These are phyloP conservation scores for Apaloderma vittatum DNA, from an alignment of 2,113 vertebrate genomes.

Conservation along the genomic window DNA sequence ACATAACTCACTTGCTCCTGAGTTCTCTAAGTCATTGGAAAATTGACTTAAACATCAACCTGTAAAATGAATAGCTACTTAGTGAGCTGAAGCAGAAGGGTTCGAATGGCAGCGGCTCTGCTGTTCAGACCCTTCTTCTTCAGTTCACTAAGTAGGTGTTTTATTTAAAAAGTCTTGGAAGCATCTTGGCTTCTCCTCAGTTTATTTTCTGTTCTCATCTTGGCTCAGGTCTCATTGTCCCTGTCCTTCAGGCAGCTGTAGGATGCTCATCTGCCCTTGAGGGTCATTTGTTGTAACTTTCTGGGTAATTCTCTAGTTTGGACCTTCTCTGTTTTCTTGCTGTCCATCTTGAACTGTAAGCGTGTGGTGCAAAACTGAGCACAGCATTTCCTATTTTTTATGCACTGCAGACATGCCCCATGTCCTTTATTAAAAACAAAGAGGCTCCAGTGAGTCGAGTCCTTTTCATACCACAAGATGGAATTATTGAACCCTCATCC, in stretches of 20 bases:
- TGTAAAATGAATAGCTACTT: not conserved
- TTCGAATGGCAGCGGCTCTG: fast-evolving
- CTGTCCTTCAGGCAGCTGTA: not conserved
- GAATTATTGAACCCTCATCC: not conserved
- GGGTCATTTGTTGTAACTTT: not conserved
- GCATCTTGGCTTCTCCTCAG: not conserved
- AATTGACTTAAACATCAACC: not conserved
- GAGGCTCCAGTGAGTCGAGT: not conserved
- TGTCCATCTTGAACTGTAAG: not conserved
- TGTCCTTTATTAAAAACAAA: not conserved
- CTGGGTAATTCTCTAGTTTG: not conserved
- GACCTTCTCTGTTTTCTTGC: not conserved
- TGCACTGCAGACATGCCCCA: not conserved
- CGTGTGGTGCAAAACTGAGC: not conserved
- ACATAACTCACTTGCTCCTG: not conserved
- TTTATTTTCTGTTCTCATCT: not conserved
- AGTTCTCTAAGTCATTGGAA: not conserved
- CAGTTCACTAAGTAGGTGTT: not conserved
- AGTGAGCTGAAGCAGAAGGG: not conserved
- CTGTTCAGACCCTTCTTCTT: not conserved
- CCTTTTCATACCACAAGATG: not conserved
- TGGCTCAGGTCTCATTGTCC: not conserved
- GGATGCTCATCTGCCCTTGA: not conserved
- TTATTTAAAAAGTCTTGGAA: not conserved
- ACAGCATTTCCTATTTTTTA: not conserved